Conservation (phyloP, 2,888 invertebrate genomes). For the Podotricha telesiphe region DNA sequence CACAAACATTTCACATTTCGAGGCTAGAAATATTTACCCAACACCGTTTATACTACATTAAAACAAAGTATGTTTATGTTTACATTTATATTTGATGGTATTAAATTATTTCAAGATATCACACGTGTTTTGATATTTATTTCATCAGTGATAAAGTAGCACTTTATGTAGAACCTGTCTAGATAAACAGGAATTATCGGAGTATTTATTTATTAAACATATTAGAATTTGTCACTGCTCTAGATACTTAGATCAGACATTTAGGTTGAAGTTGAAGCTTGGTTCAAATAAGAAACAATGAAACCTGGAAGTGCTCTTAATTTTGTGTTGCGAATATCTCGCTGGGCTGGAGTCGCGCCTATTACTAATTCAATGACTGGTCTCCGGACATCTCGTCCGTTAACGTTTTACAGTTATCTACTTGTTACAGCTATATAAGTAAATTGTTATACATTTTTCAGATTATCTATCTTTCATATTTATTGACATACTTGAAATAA, state of each 20-base stretch:
- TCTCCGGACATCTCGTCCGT: conserved; percentile 25
- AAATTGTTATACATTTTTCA: neutral
- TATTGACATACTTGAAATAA: neutral
- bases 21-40: conserved; percentile 5
- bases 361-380: conserved; percentile 25
- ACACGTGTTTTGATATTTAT: conserved; percentile 5
- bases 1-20: conserved; percentile 18
- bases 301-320: conserved; percentile 9
- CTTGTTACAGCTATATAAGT: conserved; percentile 36
- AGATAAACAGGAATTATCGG: conserved; percentile 6
- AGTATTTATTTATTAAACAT: neutral
- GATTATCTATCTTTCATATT: neutral
- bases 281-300: neutral
- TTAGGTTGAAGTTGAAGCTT: neutral
- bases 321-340: conserved; percentile 33
- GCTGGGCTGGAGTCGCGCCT: conserved; percentile 34
- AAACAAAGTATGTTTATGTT: conserved; percentile 19
- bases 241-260: neutral
- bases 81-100: conserved; percentile 14
- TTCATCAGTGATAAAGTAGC: neutral
- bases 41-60: neutral
- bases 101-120: conserved; percentile 7
- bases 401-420: conserved; percentile 26
- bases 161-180: neutral
- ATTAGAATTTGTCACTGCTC: neutral